Evolutionary conservation across 2,113 vertebrate species (phyloP).

Genomic region (Oryzias curvinotus): DNA sequence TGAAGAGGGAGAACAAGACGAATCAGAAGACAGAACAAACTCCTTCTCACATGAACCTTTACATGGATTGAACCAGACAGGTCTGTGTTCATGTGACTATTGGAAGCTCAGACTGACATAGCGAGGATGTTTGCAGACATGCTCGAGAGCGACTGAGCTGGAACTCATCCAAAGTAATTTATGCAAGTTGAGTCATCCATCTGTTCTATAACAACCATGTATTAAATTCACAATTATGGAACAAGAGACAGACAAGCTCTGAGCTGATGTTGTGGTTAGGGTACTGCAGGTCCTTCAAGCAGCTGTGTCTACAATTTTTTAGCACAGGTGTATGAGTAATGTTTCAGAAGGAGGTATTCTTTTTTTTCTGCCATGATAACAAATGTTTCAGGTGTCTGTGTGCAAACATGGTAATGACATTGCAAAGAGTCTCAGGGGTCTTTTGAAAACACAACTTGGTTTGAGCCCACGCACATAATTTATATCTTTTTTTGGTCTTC

Average conservation of each 20-base stretch:
- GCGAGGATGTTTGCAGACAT: constrained; percentile 62
- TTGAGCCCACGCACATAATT: neutral
- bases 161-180: constrained; percentile 64
- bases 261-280: constrained; percentile 36
- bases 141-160: constrained; percentile 52
- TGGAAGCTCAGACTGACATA: constrained; percentile 46
- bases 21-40: constrained; percentile 12
- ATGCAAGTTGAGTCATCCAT: constrained; percentile 59
- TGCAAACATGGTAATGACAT: constrained; percentile 10
- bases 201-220: constrained; percentile 58
- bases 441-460: neutral
- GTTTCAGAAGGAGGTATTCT: neutral
- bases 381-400: neutral
- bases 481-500: neutral
- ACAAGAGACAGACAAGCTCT: constrained; percentile 50
- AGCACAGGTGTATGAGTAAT: neutral
- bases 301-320: constrained; percentile 34
- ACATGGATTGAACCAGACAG: constrained; percentile 9
- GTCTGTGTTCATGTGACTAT: constrained; percentile 38
- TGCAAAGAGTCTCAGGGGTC: neutral
- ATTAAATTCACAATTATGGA: constrained; percentile 56
- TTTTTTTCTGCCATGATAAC: neutral
- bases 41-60: constrained; percentile 10
- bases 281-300: constrained; percentile 33
- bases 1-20: neutral